These are phyloP conservation scores for Cynoglossus semilaevis DNA, from an alignment of 2,113 vertebrate species.

Conservation along the genomic window DNA sequence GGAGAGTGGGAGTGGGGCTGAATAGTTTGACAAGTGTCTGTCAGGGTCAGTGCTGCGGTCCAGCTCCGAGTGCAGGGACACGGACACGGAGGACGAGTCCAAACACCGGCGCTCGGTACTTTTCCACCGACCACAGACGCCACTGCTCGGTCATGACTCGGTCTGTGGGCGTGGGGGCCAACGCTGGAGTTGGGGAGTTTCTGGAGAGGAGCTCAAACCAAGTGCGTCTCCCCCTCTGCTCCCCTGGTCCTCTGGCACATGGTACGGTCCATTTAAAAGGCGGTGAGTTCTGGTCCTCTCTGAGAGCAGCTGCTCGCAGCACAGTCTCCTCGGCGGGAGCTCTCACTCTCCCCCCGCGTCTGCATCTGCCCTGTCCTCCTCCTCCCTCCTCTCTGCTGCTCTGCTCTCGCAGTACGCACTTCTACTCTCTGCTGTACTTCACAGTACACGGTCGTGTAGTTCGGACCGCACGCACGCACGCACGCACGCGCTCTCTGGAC, in stretches of 20 bases:
- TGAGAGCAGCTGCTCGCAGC: slow-evolving; percentile 76
- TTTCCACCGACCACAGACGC: slow-evolving; percentile 18
- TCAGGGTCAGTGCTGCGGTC: slow-evolving; percentile 43
- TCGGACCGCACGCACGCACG: slow-evolving; percentile 10
- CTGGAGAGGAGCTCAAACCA: slow-evolving; percentile 45
- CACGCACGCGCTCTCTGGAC: slow-evolving; percentile 30
- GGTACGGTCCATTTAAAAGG: slow-evolving; percentile 81
- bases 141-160: slow-evolving; percentile 48
- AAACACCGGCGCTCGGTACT: slow-evolving; percentile 42
- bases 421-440: slow-evolving; percentile 15
- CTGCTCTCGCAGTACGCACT: slow-evolving; percentile 22
- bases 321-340: slow-evolving; percentile 68
- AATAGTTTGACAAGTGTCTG: slow-evolving; percentile 66
- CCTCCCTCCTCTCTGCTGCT: slow-evolving; percentile 54
- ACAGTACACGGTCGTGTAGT: slow-evolving; percentile 12
- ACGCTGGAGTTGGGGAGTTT: slow-evolving; percentile 51
- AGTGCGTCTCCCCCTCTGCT: slow-evolving; percentile 22
- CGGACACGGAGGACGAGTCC: slow-evolving; percentile 9
- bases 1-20: slow-evolving; percentile 42
- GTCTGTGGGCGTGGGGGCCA: slow-evolving; percentile 44
- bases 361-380: no score
- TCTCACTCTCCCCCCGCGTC: slow-evolving; percentile 42
- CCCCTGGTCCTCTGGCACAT: slow-evolving; percentile 67
- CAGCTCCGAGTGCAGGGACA: slow-evolving; percentile 33
- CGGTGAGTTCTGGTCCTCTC: slow-evolving; percentile 77